A percentile compares a stretch with the other conserved stretches of the same genome.
These are phyloP conservation scores for Andrena trimmerana DNA, from an alignment of 2,888 invertebrate genomes.

Conservation along the genomic window DNA sequence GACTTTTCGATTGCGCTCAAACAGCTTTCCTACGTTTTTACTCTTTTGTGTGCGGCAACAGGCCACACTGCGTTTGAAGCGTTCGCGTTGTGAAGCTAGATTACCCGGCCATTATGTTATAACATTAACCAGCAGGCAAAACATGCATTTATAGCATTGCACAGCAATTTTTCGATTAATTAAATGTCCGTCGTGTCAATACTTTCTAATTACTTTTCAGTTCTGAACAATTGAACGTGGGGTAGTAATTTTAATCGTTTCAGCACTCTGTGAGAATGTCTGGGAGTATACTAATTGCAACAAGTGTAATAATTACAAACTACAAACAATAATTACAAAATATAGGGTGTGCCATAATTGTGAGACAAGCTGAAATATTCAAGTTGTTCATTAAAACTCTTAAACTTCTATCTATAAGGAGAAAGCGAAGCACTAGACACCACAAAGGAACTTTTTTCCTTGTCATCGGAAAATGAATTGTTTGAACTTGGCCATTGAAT, in stretches of 20 bases:
- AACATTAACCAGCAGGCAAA: constrained; percentile 28
- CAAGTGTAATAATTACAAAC: no score
- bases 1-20: constrained; percentile 61
- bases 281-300: neutral
- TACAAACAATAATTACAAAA: neutral
- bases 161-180: constrained; percentile 45
- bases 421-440: no score
- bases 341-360: neutral
- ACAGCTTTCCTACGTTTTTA: constrained; percentile 56
- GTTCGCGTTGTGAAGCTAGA: constrained; percentile 29
- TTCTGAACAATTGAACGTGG: neutral
- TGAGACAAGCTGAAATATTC: neutral
- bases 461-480: no score
- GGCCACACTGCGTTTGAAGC: constrained; percentile 41
- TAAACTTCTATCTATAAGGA: no score
- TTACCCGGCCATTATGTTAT: constrained; percentile 51
- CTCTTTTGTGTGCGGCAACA: constrained; percentile 43
- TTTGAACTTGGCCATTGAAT: no score
- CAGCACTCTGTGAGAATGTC: neutral
- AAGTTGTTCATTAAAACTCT: no score
- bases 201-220: constrained; percentile 32
- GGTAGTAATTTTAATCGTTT: neutral
- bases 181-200: constrained; percentile 28
- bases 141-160: no score
- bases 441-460: no score